Percentiles rank a stretch among this genome's conserved stretches.
phyloP scores from a whole-genome alignment of 2,888 invertebrate genomes.

The Trachelus troglodyta region DNA sequence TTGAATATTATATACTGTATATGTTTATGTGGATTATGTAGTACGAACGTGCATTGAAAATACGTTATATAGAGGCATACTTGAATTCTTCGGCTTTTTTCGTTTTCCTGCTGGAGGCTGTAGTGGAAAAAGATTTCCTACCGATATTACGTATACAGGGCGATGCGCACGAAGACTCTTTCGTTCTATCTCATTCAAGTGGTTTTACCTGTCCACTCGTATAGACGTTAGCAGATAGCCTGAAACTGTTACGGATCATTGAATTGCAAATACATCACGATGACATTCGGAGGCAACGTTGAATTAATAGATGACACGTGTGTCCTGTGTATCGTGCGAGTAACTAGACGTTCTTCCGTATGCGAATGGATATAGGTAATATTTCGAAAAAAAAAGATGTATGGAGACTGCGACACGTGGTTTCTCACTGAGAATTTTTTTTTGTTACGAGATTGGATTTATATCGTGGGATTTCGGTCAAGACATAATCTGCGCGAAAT shows the following conservation, averaged over 20 bases:
- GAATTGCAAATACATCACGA: conserved; percentile 49
- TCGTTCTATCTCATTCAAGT: not conserved
- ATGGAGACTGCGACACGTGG: not conserved
- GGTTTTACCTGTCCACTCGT: not conserved
- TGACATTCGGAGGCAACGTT: conserved; percentile 32
- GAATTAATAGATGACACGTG: conserved; percentile 32
- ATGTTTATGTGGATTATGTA: conserved; percentile 8
- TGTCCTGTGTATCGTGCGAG: not conserved
- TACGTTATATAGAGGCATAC: not conserved
- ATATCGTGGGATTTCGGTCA: not conserved
- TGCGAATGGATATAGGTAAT: not conserved
- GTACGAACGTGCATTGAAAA: not conserved
- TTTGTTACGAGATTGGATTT: not conserved
- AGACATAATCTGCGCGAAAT: not conserved
- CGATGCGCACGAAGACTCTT: not conserved
- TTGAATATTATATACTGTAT: not conserved
- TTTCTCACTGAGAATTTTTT: not conserved
- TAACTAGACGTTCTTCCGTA: not conserved
- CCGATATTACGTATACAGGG: not conserved
- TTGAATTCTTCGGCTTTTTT: not conserved
- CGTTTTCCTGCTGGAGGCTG: not conserved
- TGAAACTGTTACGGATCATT: conserved; percentile 50
- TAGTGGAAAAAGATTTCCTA: not conserved
- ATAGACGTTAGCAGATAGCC: not conserved
- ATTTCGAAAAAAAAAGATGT: too few relatives aligned